Base-by-base conservation (phyloP, 2,888 invertebrate species). In the Ceraclea dissimilis region DNA sequence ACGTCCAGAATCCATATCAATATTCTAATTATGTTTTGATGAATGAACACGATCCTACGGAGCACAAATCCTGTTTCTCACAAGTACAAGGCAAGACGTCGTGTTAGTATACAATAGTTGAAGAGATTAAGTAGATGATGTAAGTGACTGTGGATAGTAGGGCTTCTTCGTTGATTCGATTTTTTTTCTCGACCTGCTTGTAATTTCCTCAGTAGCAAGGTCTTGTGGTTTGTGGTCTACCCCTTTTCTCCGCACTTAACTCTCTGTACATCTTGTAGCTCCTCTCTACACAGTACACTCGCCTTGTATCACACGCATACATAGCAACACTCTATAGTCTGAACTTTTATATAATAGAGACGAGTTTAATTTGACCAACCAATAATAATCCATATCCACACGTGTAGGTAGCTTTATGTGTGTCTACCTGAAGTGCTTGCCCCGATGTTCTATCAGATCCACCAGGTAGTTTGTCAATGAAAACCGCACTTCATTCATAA, bases 141-240 rank as follows among this genome's bases (percentile, higher is more conserved):
- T 20, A 19, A 18, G 48, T 47, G 39, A 5, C 39, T 39, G 16
- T n/a, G 13, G 39, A 39, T 39, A 39, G 31, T 49, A 54, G 44
- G 59, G 59, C 60, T 60, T 60, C 60, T 51, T 58, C 51, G 48
- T 46, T 51, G 54, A 33, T 51, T 39, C 16, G 16, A 39, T 39
- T 39, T 52, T 52, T 60, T 60, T 56, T 56, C 51, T 52, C 31
- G 26, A 17, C 47, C 58, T 21, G 54, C 51, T 60, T 58, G 57
- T 58, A 58, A 60, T 60, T 58, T 58, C 52, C 52, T 52, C 60
- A 31, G 60, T 57, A 60, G 60, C 55, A 20, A 51, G 50, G 43
- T 33, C 34, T 53, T 59, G 59, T 39, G 59, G 59, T 59, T 53
- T 59, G 59, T 47, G 59, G 59, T 59, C 47, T 22, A 49, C 44